Evolutionary conservation across 2,888 invertebrate species (phyloP).

Genomic region (Drosophila dives): DNA sequence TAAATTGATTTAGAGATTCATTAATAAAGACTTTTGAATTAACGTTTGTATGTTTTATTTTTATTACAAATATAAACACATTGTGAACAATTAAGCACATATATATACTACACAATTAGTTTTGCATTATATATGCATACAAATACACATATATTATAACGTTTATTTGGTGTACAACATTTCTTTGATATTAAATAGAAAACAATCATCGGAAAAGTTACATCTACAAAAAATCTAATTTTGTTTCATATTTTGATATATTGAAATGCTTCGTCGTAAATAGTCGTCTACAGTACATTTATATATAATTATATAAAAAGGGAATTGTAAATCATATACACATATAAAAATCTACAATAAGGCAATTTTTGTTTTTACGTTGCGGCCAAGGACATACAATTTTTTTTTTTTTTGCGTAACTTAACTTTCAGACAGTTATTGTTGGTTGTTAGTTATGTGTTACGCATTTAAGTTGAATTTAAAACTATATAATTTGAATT

Average conservation of each 20-base stretch:
- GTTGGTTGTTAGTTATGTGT: slow-evolving; percentile 12
- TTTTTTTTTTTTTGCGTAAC: slow-evolving; percentile 9
- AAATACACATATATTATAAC: slow-evolving; percentile 27
- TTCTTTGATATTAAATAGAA: slow-evolving; percentile 52
- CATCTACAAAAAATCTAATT: slow-evolving; percentile 44
- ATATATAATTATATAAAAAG: slow-evolving; percentile 62
- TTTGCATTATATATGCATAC: slow-evolving; percentile 21
- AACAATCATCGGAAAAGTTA: slow-evolving; percentile 44
- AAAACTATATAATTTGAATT: slow-evolving; percentile 56
- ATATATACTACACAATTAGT: slow-evolving; percentile 27
- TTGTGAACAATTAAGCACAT: slow-evolving; percentile 44
- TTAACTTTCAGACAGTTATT: slow-evolving; percentile 16
- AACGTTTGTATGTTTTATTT: slow-evolving; percentile 28
- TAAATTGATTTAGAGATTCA: neutral
- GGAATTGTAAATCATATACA: slow-evolving; percentile 69
- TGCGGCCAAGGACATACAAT: slow-evolving; percentile 42
- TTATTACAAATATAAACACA: slow-evolving; percentile 31
- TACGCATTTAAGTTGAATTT: slow-evolving; percentile 28
- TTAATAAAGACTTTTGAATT: neutral
- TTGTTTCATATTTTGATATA: slow-evolving; percentile 50
- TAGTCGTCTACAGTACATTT: slow-evolving; percentile 29
- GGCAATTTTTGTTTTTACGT: slow-evolving; percentile 55
- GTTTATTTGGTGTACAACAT: slow-evolving; percentile 43
- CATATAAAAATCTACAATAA: slow-evolving; percentile 73
- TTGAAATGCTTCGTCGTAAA: slow-evolving; percentile 49